Evolutionary conservation across 2,113 vertebrate genomes (phyloP), one percentile per base, ranked within the genome.

Genomic region (Petromus typicus): DNA sequence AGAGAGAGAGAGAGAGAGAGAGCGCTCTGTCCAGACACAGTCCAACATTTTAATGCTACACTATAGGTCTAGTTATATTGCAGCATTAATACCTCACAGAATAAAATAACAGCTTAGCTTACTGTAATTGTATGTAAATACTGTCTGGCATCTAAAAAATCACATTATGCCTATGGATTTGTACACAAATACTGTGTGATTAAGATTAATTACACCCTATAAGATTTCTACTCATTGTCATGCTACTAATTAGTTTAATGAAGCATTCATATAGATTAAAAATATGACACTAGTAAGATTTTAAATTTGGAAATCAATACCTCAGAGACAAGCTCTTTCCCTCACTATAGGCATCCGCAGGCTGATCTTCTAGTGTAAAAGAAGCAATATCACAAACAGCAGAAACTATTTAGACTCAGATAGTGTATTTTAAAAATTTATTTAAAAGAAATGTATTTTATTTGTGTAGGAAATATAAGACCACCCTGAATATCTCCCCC

Each of bases 241-340:
- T 83, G 37, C 89, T 96, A 95, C 98, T 98, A 98, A 98, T 98
- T 97, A 98, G 75, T 91, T 95, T 98, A 98, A 98, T 97, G 97
- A 96, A 91, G 95, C 86, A 93, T 97, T 98, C 67, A 79, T 97
- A 95, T 94, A 87, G 89, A 92, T 94, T 96, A 94, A 78, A 98
- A 98, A 98, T 96, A 95, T 96, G 97, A 98, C 96, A 95, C 64
- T 85, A 86, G 81, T 79, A 96, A 95, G 57, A 83, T 95, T 98
- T 94, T 98, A 97, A 98, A 98, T 98, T 80, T 96, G 97, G 95
- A 96, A 97, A 97, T 98, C 97, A 96, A 98, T 98, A 98, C 89
- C 92, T 98, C 97, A 93, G 98, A 98, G 98, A 59, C 94, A 95
- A 89, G 3, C 98, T 96, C 94, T 82, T 97, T 92, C 90, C 97